Evolutionary conservation across 2,888 invertebrate species (phyloP), one percentile per base, ranked within the genome.

Genomic region (Clistopyga incitator): DNA sequence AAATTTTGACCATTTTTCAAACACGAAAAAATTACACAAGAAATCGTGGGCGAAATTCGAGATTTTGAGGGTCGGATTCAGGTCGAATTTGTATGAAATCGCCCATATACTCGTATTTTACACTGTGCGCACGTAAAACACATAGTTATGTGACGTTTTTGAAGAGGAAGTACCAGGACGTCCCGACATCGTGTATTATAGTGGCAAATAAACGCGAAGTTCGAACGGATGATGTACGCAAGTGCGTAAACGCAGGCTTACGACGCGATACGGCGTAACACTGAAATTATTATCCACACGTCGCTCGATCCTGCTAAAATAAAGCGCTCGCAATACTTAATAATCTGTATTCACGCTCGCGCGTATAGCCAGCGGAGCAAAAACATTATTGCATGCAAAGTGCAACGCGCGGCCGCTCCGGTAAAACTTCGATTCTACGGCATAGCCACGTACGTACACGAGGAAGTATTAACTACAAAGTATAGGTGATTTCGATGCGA

Each of bases 351-450:
- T 59, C 59, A 61, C 45, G 72, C 45, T 59, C 25, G 72, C 42
- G 25, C 25, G 25, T 59, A 45, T 45, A 25, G 18, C 25, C 45
- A 59, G 56, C 68, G 50, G 45, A 25, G 20, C 34, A 77, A 77
- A 77, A 77, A 77, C 25, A 42, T 77, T 77, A 77, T 77, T 68
- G 59, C 77, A 68, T 34, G 59, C 56, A 68, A 77, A 56, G n/a
- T 56, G 59, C 23, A 77, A 76, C 75, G 42, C 52, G 50, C 29
- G n/a, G 56, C 59, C 47, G 47, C 47, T 70, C 78, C 70, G 34
- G 59, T 34, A 29, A 78, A 78, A 61, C 50, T 50, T 34, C 29
- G n/a, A 74, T 23, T 72, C 59, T 38, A 38, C 45, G 45, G 45
- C 68, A 34, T 42, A 18, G 25, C 23, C 42, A 42, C 54, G 38